These are phyloP conservation scores for Rhizoglyphus robini DNA, from an alignment of 1,140 invertebrate species.

Conservation along the genomic window DNA sequence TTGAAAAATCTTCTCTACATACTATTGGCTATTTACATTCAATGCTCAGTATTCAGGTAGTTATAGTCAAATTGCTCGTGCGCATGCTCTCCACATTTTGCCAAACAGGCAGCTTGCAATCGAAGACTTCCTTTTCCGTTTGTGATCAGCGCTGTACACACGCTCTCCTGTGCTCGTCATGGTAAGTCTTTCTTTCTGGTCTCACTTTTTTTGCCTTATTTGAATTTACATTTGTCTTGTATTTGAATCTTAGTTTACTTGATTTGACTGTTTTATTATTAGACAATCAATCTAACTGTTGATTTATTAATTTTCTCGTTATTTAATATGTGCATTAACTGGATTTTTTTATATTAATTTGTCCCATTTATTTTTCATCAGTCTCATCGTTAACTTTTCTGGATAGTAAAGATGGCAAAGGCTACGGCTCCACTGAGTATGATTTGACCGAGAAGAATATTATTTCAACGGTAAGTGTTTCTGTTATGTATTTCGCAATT, in stretches of 20 bases:
- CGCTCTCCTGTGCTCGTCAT: neutral
- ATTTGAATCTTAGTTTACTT: neutral
- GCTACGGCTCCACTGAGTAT: constrained; percentile 95
- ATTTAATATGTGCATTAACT: neutral
- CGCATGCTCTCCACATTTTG: too few species aligned
- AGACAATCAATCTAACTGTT: neutral
- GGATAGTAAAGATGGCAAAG: constrained; percentile 92
- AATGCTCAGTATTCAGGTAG: too few species aligned
- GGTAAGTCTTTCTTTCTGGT: neutral
- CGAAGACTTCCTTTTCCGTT: neutral
- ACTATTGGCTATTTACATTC: too few species aligned
- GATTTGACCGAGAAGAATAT: constrained; percentile 98
- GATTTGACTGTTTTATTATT: neutral
- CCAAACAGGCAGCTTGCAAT: neutral
- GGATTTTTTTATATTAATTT: neutral
- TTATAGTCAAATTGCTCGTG: too few species aligned
- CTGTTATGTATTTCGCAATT: constrained; percentile 2
- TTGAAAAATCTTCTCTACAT: too few species aligned
- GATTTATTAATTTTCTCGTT: neutral
- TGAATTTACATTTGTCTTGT: too few species aligned
- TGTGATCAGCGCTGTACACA: neutral
- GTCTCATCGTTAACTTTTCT: constrained; percentile 99
- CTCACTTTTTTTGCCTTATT: too few species aligned
- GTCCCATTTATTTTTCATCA: constrained; percentile 33
- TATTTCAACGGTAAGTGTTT: constrained; percentile 68